These are phyloP conservation scores for Mormyrops attenuatus DNA, from an alignment of 2,797 vertebrate species.

Conservation along the genomic window DNA sequence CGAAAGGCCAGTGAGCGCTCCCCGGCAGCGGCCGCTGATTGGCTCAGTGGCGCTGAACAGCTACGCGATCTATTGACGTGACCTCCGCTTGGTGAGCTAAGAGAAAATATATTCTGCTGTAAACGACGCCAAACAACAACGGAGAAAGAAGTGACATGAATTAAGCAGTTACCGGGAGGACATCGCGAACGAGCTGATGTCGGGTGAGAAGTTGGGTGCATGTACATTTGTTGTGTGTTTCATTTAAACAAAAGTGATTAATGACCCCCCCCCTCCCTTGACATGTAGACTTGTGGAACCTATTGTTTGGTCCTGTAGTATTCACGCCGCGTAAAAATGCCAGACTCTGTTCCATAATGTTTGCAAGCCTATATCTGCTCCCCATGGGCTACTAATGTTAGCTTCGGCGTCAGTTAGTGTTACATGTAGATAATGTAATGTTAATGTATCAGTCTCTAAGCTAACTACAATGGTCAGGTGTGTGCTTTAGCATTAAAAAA, in stretches of 20 bases:
- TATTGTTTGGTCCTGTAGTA: background rate
- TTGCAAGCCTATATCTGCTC: background rate
- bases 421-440: background rate
- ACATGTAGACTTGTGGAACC: background rate
- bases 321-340: background rate
- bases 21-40: constrained; percentile 10
- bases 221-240: background rate
- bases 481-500: background rate
- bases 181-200: background rate
- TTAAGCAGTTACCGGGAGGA: background rate
- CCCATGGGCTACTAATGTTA: background rate
- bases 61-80: constrained; percentile 33
- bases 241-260: background rate
- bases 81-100: constrained; percentile 47
- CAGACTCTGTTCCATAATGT: background rate
- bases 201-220: background rate
- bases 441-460: background rate
- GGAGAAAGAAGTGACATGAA: background rate
- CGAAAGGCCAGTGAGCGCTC: constrained; percentile 30
- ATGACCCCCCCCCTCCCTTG: background rate
- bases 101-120: constrained; percentile 36
- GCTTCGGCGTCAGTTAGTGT: background rate
- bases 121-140: constrained; percentile 33
- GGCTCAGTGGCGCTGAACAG: background rate
- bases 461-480: background rate